Evolutionary conservation across 2,888 invertebrate species (phyloP).

Genomic region (Drosophila affinis): DNA sequence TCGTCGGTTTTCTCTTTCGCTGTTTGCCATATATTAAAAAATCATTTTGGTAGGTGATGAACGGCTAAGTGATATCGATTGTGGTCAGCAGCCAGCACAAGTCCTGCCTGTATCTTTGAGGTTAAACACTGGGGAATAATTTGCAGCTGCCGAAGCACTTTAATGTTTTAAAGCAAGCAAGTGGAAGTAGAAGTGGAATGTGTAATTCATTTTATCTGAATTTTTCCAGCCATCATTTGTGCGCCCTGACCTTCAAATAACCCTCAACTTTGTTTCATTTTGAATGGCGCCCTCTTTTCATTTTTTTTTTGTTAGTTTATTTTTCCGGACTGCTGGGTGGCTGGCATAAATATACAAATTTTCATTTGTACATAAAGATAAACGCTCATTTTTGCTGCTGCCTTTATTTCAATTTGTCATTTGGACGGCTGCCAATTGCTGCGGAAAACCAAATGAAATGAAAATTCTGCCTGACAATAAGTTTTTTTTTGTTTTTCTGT

Average conservation of each 20-base stretch:
- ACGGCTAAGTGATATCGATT: slow-evolving; percentile 46
- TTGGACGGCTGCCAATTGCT: slow-evolving; percentile 69
- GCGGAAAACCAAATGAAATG: slow-evolving; percentile 58
- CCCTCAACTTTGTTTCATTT: slow-evolving; percentile 54
- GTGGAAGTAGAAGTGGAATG: neutral
- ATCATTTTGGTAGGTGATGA: slow-evolving; percentile 40
- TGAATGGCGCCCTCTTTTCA: slow-evolving; percentile 53
- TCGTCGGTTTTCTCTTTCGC: slow-evolving; percentile 20
- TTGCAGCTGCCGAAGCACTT: neutral
- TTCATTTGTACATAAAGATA: slow-evolving; percentile 77
- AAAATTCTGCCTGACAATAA: slow-evolving; percentile 48
- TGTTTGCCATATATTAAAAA: slow-evolving; percentile 34
- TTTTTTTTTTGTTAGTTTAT: slow-evolving; percentile 44
- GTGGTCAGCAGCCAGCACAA: slow-evolving; percentile 15
- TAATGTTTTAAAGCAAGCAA: neutral
- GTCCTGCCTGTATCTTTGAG: neutral
- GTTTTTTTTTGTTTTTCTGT: slow-evolving; percentile 31
- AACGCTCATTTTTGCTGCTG: slow-evolving; percentile 62
- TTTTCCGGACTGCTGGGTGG: slow-evolving; percentile 55
- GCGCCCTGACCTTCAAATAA: slow-evolving; percentile 70
- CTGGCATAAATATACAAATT: slow-evolving; percentile 73
- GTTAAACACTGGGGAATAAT: neutral
- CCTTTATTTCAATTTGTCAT: slow-evolving; percentile 77
- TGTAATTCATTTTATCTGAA: neutral
- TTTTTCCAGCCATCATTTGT: slow-evolving; percentile 9